Conservation (phyloP, 2,797 vertebrate genomes). For the Gallinago stenura region DNA sequence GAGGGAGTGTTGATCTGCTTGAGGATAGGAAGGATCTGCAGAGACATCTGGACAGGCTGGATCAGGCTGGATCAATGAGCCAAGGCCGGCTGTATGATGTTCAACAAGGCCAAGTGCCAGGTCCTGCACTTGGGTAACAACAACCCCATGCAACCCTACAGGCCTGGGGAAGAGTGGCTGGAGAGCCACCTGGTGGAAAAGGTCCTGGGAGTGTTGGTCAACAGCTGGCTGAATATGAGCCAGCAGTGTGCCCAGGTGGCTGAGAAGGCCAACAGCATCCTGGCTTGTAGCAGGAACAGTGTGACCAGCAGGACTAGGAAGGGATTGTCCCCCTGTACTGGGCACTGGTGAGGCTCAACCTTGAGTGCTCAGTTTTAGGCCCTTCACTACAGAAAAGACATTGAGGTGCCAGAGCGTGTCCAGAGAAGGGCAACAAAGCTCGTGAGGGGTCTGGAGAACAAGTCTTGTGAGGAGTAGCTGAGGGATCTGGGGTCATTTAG, state of each 20-base stretch:
- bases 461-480: neutral
- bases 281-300: neutral
- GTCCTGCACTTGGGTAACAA: neutral
- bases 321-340: neutral
- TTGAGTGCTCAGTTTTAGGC: neutral
- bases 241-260: neutral
- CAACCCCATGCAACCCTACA: neutral
- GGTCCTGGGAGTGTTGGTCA: too few species aligned
- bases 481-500: neutral
- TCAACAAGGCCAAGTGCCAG: neutral
- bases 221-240: neutral
- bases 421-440: neutral
- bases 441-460: neutral
- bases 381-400: neutral
- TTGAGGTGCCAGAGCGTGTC: neutral
- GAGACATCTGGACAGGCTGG: neutral
- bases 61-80: neutral
- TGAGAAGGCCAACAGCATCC: neutral
- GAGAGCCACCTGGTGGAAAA: neutral
- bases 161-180: neutral
- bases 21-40: neutral
- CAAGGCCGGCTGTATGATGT: neutral
- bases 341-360: neutral
- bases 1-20: neutral
- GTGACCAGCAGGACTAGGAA: too few species aligned